phyloP scores from a whole-genome alignment of 92 coral and sea anemone species.

The Micromussa lordhowensis region DNA sequence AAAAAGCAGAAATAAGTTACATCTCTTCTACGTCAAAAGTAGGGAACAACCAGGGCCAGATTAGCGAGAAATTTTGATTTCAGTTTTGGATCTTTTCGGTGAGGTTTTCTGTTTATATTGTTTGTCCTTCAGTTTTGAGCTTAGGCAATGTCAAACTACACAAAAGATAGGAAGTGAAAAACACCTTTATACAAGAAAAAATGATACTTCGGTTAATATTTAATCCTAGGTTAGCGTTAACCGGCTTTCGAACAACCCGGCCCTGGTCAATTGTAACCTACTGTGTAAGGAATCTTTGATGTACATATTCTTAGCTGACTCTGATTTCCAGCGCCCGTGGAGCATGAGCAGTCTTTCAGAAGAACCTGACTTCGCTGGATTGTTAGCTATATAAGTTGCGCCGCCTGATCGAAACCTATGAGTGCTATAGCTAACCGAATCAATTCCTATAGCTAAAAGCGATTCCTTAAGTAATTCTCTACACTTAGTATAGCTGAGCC shows the following conservation, averaged over 20 bases:
- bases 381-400: slow-evolving; percentile 42
- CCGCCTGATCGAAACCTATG: slow-evolving; percentile 66
- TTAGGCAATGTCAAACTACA: too few species aligned
- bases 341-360: slow-evolving; percentile 46
- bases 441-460: slow-evolving; percentile 40
- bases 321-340: slow-evolving; percentile 45
- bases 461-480: slow-evolving; percentile 57
- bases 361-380: slow-evolving; percentile 3
- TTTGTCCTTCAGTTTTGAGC: too few species aligned
- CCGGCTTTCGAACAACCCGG: too few species aligned
- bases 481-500: too few species aligned
- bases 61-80: too few species aligned
- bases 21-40: background rate
- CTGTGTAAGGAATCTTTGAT: slow-evolving; percentile 26
- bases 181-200: too few species aligned
- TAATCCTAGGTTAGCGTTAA: too few species aligned
- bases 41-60: too few species aligned
- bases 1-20: background rate
- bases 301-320: slow-evolving; percentile 36
- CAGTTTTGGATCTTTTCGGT: too few species aligned
- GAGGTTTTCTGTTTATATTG: too few species aligned
- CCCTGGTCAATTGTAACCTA: background rate
- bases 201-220: too few species aligned
- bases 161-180: too few species aligned
- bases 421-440: slow-evolving; percentile 29